Evolutionary conservation across 64 coral and sea anemone species (phyloP), one percentile per base, ranked within the genome.

Genomic region (Montipora efflorescens): DNA sequence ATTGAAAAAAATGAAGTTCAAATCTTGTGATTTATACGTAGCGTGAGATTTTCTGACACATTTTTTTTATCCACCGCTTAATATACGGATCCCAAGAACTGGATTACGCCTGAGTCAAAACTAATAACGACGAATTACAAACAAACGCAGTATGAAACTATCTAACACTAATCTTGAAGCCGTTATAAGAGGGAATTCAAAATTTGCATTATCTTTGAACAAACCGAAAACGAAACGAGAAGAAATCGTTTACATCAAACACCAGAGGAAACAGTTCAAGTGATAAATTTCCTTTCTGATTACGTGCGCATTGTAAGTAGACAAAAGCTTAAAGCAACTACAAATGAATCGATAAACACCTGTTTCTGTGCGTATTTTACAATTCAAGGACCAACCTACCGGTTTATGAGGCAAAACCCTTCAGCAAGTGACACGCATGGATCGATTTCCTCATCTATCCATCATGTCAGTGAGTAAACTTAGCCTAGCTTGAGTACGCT

Each of bases 111-210:
- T 9, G 6, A 52, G 47, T 67, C 14, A 49, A 71, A 86, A 67
- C 64, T 20, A 45, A 71, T 86, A 86, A 50, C 18, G 43, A 86
- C 44, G 16, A n/a, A 28, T n/a, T 48, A 71, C 19, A 48, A 57
- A 86, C 43, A 86, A 4, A 18, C 62, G 68, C 45, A 71, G 82
- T 50, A 18, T 71, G 46, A 84, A 84, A 67, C 81, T 47, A 84
- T 47, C 55, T 57, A 55, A 61, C 12, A 11, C 9, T 57, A 55
- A 67, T 67, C 43, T 84, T 47, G 23, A 46, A 51, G 66, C 45
- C 66, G 82, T 71, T 50, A 51, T 11, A 64, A 86, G 20, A 0
- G 45, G 14, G 50, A 46, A 72, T 16, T 50, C 9, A 64, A 64
- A 64, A 8, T 57, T 57, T 57, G 53, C 3, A 6, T 57, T 57